Percentiles rank a stretch among this genome's conserved stretches.
phyloP scores from a whole-genome alignment of 1,140 invertebrate genomes.

The Notospermus geniculatus region DNA sequence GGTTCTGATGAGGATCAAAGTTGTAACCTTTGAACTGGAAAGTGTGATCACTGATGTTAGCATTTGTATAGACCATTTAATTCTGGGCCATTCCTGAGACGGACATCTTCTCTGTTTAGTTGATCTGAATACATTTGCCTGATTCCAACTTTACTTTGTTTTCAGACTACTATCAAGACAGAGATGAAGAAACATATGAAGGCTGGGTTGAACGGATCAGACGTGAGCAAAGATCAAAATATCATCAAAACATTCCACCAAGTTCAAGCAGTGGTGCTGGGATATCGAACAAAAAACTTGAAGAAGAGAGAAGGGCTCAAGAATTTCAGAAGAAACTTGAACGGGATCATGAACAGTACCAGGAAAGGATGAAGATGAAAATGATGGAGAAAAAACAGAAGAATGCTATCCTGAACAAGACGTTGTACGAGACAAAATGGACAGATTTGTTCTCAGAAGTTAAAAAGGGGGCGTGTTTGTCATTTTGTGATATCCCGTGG shows the following conservation, averaged over 20 bases:
- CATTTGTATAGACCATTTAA: too few species aligned
- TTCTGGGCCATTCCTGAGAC: too few species aligned
- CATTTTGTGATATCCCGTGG: conserved; percentile 42
- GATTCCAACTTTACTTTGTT: too few species aligned
- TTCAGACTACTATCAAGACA: conserved; percentile 17
- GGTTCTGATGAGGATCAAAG: background rate
- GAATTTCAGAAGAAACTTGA: conserved; percentile 31
- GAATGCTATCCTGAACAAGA: conserved; percentile 28
- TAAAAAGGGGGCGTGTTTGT: conserved; percentile 14
- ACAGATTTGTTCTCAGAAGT: background rate
- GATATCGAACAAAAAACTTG: conserved; percentile 11
- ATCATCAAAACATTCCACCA: background rate
- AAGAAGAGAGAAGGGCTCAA: conserved; percentile 15
- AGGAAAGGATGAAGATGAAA: conserved; percentile 15
- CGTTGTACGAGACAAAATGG: conserved; percentile 12
- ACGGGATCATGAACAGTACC: conserved; percentile 24
- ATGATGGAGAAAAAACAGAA: conserved; percentile 17
- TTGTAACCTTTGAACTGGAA: background rate
- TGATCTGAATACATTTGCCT: too few species aligned
- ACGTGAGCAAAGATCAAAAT: conserved; percentile 2
- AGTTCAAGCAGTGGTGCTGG: too few species aligned
- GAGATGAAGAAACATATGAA: conserved; percentile 16
- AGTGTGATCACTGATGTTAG: background rate
- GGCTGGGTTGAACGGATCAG: conserved; percentile 14
- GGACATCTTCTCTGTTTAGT: too few species aligned